These are phyloP conservation scores for Selene dorsalis DNA, from an alignment of 2,797 vertebrate species.

Conservation along the genomic window DNA sequence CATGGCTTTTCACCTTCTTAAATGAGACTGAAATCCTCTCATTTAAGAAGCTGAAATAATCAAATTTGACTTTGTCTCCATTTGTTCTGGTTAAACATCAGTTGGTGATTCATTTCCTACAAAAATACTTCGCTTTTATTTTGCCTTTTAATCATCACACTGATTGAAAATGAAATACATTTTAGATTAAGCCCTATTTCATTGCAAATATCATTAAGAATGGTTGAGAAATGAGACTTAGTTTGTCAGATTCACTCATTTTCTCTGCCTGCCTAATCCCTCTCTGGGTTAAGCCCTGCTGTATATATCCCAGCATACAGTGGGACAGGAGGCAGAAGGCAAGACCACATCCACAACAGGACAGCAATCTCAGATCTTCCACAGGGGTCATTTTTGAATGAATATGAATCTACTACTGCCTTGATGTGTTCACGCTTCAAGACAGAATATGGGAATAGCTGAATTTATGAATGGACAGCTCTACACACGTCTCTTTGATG, in stretches of 20 bases:
- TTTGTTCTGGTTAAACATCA: background rate
- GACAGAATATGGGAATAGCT: background rate
- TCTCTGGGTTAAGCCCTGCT: constrained; percentile 27
- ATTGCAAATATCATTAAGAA: background rate
- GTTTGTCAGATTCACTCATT: constrained; percentile 3
- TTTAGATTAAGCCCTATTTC: background rate
- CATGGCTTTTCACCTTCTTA: no score
- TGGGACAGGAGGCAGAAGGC: constrained; percentile 5
- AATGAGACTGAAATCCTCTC: background rate
- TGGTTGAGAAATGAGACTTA: constrained; percentile 10
- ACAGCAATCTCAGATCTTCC: background rate
- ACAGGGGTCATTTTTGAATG: constrained; percentile 5
- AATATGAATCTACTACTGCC: background rate
- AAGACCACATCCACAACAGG: constrained; percentile 14
- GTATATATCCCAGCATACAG: constrained; percentile 34
- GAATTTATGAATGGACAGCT: background rate
- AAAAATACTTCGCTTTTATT: background rate
- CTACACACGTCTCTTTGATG: constrained; percentile 15
- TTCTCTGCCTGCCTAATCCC: constrained; percentile 38
- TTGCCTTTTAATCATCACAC: background rate
- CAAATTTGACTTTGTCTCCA: background rate
- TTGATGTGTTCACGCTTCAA: background rate
- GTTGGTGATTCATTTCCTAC: background rate
- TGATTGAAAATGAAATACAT: background rate
- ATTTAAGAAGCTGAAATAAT: background rate